Conservation (phyloP, 2,797 vertebrate species). For the Oceanodroma leucorhoa region DNA sequence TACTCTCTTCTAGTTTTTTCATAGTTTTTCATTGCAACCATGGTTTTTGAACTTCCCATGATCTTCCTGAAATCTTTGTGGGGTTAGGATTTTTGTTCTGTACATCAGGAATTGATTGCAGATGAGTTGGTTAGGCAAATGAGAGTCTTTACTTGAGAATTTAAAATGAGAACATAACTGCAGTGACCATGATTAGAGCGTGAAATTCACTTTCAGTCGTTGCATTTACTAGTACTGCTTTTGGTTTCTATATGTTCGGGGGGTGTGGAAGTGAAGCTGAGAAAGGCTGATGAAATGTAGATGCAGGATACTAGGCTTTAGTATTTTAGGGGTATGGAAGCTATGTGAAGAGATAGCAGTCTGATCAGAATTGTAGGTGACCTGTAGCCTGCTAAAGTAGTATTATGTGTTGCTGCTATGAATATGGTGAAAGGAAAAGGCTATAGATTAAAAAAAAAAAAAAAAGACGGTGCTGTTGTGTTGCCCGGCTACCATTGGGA, state of each 20-base stretch:
- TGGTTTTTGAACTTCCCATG: background rate
- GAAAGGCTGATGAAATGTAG: background rate
- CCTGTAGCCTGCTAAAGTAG: background rate
- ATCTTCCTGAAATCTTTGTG: background rate
- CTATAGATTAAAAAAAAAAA: background rate
- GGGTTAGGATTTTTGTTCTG: background rate
- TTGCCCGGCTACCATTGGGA: background rate
- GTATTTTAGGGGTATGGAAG: background rate
- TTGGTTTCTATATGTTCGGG: background rate
- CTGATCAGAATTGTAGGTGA: background rate
- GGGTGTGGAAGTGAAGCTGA: background rate
- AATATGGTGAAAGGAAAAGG: background rate
- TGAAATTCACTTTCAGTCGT: background rate
- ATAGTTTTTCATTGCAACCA: fast-evolving
- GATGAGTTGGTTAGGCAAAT: background rate
- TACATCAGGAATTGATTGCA: background rate
- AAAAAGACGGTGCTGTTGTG: background rate
- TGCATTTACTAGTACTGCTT: background rate
- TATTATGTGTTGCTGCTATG: background rate
- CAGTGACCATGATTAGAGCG: background rate
- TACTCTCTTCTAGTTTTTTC: background rate
- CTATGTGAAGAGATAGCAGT: background rate
- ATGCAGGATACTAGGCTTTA: background rate
- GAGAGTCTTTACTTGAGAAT: background rate
- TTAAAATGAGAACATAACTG: background rate